phyloP scores from a whole-genome alignment of 2,797 vertebrate species.

The Valencia hispanica region DNA sequence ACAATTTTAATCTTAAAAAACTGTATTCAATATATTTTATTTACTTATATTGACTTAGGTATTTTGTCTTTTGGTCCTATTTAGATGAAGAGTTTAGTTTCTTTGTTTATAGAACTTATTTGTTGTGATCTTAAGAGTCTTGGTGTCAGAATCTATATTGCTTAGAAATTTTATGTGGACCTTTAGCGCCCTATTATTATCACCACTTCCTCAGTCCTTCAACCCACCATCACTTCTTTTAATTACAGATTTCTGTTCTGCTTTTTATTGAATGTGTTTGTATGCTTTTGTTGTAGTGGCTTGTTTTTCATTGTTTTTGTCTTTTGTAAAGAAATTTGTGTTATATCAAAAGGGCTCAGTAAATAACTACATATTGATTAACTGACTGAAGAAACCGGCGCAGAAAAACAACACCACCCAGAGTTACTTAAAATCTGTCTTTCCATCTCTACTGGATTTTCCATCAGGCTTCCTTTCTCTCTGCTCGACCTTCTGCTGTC shows the following conservation, averaged over 20 bases:
- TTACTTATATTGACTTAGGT: neutral
- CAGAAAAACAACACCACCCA: slow-evolving; percentile 29
- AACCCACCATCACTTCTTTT: neutral
- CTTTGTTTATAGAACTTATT: neutral
- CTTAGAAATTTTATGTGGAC: neutral
- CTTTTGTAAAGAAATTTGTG: neutral
- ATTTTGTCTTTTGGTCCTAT: neutral
- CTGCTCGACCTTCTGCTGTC: slow-evolving; percentile 53
- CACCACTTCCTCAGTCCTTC: neutral
- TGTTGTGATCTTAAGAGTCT: no score
- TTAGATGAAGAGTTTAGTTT: neutral
- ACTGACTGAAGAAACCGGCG: slow-evolving; percentile 1
- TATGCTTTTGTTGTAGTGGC: no score
- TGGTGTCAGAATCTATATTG: neutral
- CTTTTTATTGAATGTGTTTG: no score
- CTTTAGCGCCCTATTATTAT: neutral
- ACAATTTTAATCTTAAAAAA: neutral
- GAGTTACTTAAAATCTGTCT: slow-evolving; percentile 25
- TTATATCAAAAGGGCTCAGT: neutral
- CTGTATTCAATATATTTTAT: neutral
- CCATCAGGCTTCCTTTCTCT: slow-evolving; percentile 2
- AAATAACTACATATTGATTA: slow-evolving; percentile 1
- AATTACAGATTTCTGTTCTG: no score
- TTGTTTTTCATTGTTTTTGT: neutral
- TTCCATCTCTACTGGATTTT: slow-evolving; percentile 16